Conservation (phyloP, 2,113 vertebrate species). For the Lathamus discolor region DNA sequence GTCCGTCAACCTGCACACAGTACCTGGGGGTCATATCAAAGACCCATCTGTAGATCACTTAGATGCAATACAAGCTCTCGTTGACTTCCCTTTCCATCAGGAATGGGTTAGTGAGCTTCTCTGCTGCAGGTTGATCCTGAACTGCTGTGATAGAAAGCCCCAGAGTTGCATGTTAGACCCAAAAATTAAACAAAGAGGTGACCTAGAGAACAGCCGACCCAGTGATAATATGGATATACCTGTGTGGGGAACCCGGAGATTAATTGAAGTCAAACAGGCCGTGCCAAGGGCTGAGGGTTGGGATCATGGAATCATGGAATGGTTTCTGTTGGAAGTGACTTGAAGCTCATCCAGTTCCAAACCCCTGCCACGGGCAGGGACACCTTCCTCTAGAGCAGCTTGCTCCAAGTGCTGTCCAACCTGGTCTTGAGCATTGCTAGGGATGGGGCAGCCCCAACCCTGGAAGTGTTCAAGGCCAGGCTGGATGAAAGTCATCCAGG, state of each 20-base stretch:
- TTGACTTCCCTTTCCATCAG: not conserved
- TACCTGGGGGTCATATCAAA: fast-evolving
- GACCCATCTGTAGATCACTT: fast-evolving
- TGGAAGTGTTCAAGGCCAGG: not conserved
- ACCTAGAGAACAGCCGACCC: not conserved
- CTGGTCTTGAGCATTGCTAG: not conserved
- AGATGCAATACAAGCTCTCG: fast-evolving
- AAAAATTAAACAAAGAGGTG: not conserved
- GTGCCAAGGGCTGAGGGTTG: not conserved
- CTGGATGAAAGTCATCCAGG: not conserved
- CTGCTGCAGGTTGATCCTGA: not conserved
- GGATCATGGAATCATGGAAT: not conserved
- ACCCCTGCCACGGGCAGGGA: not conserved
- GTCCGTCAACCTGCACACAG: not conserved
- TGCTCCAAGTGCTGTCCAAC: not conserved
- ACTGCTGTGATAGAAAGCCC: not conserved
- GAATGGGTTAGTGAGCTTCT: not conserved
- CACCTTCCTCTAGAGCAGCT: not conserved
- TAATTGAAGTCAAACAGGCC: not conserved
- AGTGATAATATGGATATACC: fast-evolving
- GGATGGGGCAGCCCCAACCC: not conserved
- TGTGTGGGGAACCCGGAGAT: not conserved
- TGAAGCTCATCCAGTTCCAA: not conserved
- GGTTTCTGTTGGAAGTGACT: not conserved
- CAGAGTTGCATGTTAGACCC: not conserved